Conservation (phyloP, 2,113 vertebrate species). For the Polyodon spathula region DNA sequence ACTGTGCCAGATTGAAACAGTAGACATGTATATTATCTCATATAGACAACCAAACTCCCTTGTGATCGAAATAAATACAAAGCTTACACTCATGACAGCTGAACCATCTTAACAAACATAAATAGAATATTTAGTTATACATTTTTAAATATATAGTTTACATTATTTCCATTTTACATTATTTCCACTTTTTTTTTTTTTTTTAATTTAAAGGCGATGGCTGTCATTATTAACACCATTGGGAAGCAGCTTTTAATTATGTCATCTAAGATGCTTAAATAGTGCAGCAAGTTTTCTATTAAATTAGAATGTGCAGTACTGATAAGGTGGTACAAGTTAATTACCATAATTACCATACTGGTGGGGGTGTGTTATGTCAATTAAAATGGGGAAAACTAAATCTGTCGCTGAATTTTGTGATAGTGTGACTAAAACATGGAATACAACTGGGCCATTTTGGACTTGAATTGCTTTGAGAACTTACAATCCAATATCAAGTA, state of each 20-base stretch:
- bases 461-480: too few relatives aligned
- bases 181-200: background rate
- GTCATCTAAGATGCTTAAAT: constrained; percentile 11
- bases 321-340: constrained; percentile 9
- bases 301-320: constrained; percentile 7
- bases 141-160: background rate
- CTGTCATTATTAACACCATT: background rate
- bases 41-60: too few relatives aligned
- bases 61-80: too few relatives aligned
- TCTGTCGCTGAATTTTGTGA: constrained; percentile 5
- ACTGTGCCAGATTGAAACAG: too few relatives aligned
- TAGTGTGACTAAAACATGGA: background rate
- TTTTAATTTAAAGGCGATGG: background rate
- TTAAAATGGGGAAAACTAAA: constrained; percentile 12
- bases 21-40: too few relatives aligned
- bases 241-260: background rate
- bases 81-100: too few relatives aligned
- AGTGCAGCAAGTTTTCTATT: constrained; percentile 10
- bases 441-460: too few relatives aligned
- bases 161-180: background rate
- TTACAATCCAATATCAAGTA: too few relatives aligned
- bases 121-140: background rate
- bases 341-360: constrained; percentile 8
- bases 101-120: background rate
- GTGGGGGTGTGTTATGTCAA: constrained; percentile 8